Percentiles rank a stretch among this genome's conserved stretches.
These are phyloP conservation scores for Auanema freiburgensis DNA, from an alignment of 2,888 invertebrate species.

Conservation along the genomic window DNA sequence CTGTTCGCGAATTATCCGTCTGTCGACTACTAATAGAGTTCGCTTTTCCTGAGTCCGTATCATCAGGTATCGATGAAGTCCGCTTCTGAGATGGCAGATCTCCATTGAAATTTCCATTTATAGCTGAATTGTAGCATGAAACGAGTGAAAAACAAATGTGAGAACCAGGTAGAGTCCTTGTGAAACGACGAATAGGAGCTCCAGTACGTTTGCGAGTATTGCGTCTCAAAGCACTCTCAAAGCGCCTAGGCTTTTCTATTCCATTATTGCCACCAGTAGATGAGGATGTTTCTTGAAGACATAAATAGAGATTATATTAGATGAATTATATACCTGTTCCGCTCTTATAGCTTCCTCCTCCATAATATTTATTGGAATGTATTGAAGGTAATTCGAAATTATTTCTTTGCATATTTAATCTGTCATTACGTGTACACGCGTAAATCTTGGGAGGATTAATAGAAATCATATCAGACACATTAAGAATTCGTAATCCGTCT, in stretches of 20 bases:
- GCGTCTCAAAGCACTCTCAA: constrained; percentile 17
- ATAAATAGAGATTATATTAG: background rate
- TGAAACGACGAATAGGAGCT: constrained; percentile 16
- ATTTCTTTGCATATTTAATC: constrained; percentile 30
- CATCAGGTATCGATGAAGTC: constrained; percentile 18
- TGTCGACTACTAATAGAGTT: constrained; percentile 18
- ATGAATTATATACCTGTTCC: constrained; percentile 8
- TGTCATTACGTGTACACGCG: constrained; percentile 56
- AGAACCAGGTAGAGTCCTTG: background rate
- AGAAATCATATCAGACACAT: constrained; percentile 45
- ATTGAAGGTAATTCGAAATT: constrained; percentile 32
- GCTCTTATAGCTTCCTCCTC: constrained; percentile 23
- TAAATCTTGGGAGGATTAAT: constrained; percentile 42
- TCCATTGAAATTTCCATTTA: background rate
- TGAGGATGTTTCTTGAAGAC: background rate
- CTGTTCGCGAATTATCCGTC: constrained; percentile 12
- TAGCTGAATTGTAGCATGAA: background rate
- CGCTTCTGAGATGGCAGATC: background rate
- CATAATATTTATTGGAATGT: constrained; percentile 26
- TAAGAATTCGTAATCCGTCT: constrained; percentile 44
- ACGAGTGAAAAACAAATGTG: background rate
- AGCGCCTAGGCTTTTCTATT: constrained; percentile 22
- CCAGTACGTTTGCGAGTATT: constrained; percentile 25
- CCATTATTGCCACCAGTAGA: constrained; percentile 11
- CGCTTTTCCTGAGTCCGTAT: constrained; percentile 18